Evolutionary conservation across 2,888 invertebrate genomes (phyloP).

Genomic region (Dicycla oo): DNA sequence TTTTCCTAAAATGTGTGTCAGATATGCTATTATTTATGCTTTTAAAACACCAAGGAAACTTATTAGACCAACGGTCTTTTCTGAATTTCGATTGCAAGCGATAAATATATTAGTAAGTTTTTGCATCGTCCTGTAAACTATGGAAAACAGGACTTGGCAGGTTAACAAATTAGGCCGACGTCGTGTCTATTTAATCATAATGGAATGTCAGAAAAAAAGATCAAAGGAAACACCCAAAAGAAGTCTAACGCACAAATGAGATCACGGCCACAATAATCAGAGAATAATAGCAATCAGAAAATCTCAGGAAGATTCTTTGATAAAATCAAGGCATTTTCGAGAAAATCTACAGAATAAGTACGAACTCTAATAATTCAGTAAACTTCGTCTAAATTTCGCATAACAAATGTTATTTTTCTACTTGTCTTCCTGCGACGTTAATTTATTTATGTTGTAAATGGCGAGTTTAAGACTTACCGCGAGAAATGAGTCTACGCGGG

Average conservation of each 20-base stretch:
- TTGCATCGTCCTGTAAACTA: too few species aligned
- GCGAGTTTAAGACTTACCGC: conserved; percentile 47
- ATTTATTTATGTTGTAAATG: conserved; percentile 54
- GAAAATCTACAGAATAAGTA: conserved; percentile 28
- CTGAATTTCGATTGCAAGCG: too few species aligned
- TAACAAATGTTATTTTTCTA: conserved; percentile 26
- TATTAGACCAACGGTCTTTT: too few species aligned
- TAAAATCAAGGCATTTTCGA: conserved; percentile 23
- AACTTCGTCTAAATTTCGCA: conserved; percentile 10
- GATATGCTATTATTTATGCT: too few species aligned
- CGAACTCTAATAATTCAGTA: conserved; percentile 24
- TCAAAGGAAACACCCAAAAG: conserved; percentile 29
- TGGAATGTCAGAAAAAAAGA: conserved; percentile 20
- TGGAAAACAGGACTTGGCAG: too few species aligned
- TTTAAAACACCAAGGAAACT: too few species aligned
- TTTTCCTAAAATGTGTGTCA: too few species aligned
- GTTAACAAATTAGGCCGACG: too few species aligned
- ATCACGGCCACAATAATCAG: conserved; percentile 15
- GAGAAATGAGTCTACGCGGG: conserved; percentile 26
- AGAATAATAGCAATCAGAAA: conserved; percentile 42
- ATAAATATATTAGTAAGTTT: too few species aligned
- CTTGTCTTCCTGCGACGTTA: conserved; percentile 32
- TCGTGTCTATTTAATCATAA: conserved; percentile 13
- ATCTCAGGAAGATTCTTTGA: conserved; percentile 28
- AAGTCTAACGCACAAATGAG: conserved; percentile 25